Conservation (phyloP, 2,797 vertebrate species). For the Enteromius unitaeniatus region DNA sequence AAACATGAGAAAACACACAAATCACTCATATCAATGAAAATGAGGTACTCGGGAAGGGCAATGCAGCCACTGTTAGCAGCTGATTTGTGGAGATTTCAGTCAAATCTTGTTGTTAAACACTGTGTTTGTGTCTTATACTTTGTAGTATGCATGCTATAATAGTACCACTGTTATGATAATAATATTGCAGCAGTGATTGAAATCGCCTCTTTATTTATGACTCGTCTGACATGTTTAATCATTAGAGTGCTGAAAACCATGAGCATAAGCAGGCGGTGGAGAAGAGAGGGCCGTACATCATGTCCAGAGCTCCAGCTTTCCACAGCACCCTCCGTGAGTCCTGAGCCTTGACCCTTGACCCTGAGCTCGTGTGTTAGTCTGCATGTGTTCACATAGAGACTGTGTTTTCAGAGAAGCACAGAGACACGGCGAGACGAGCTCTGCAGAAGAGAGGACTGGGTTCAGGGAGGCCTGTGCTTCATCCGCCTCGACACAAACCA, state of each 20-base stretch:
- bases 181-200: neutral
- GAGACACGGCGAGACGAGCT: slow-evolving; percentile 87
- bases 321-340: slow-evolving; percentile 91
- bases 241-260: neutral
- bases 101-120: neutral
- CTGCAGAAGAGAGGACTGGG: slow-evolving; percentile 89
- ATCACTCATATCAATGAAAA: neutral
- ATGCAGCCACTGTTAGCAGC: no score
- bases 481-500: slow-evolving; percentile 76
- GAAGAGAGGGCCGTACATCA: slow-evolving; percentile 90
- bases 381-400: neutral
- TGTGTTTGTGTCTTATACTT: neutral
- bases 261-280: slow-evolving; percentile 68
- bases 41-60: no score
- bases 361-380: neutral
- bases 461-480: slow-evolving; percentile 73
- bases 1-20: neutral
- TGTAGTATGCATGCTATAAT: no score
- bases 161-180: no score
- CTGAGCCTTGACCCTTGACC: neutral
- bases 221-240: neutral
- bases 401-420: slow-evolving; percentile 83
- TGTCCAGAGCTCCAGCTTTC: slow-evolving; percentile 86
- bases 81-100: neutral
- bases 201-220: neutral